Percentiles rank a stretch among this genome's conserved stretches.
phyloP scores from a whole-genome alignment of 2,113 vertebrate genomes.

The Mellivora capensis region DNA sequence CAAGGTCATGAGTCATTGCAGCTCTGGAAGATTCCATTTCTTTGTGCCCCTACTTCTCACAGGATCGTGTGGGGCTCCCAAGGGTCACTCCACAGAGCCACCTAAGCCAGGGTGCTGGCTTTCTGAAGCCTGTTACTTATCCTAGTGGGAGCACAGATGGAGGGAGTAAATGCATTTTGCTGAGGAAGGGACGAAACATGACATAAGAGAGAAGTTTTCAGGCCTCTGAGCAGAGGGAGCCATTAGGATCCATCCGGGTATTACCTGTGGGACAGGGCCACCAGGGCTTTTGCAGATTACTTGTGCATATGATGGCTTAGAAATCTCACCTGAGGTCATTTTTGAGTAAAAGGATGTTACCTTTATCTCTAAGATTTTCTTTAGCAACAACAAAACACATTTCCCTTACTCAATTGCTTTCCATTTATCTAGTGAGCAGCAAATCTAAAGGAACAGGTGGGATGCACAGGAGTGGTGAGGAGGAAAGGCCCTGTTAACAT shows the following conservation, averaged over 20 bases:
- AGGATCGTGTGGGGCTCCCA: not conserved
- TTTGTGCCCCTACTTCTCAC: not conserved
- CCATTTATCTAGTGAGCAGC: not conserved
- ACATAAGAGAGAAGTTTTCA: not conserved
- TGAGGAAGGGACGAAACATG: not conserved
- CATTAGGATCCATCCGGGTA: not conserved
- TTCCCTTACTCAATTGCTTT: not conserved
- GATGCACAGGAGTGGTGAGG: not conserved
- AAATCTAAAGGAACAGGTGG: not conserved
- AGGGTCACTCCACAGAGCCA: not conserved
- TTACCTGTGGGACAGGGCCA: not conserved
- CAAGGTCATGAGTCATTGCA: not conserved
- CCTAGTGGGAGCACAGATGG: not conserved
- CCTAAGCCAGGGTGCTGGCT: not conserved
- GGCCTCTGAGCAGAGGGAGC: not conserved
- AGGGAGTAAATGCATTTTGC: not conserved
- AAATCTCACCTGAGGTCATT: not conserved
- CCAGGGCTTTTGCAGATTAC: not conserved
- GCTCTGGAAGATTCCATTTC: not conserved
- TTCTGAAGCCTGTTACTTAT: not conserved
- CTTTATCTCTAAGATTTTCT: not conserved
- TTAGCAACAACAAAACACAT: not conserved
- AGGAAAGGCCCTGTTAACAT: not conserved
- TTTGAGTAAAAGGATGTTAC: not conserved
- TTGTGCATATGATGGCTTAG: not conserved